Evolutionary conservation across 2,797 vertebrate species (phyloP), one percentile per base, ranked within the genome.

Genomic region (Bradypodion pumilum): DNA sequence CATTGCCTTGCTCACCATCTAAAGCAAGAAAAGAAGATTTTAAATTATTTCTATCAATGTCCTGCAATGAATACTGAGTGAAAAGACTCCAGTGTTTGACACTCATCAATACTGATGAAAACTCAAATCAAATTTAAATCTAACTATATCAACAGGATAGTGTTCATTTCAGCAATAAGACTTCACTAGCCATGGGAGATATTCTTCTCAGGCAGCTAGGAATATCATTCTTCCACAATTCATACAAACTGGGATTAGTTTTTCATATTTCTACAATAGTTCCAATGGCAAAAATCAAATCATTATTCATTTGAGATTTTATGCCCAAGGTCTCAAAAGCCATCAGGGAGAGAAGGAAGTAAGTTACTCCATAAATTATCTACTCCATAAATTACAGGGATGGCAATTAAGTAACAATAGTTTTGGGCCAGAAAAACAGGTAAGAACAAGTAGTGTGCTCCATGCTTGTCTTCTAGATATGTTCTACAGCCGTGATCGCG

Each of bases 91-190:
- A 40, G 8, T 10, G 49, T 52, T 52, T 52, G 49, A 7, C 4
- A 78, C 42, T 35, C 0, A 0, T 5, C 29, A 68, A 90, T 84
- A 21, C 27, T 35, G 21, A 49, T 83, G 23, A 91, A 83, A 70
- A 83, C 1, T 42, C 42, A 84, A 16, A 78, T 13, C 3, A 46
- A 65, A 37, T 0, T 1, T 63, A 29, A 85, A 89, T 89, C 8
- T 65, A 3, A 7, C 1, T 29, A 40, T 5, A 0, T 89, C 60
- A 10, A 65, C 2, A 85, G 46, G 40, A 25, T 23, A 77, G 72
- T 49, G 25, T 80, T 80, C 29, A 80, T 76, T 85, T 91, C 15
- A 27, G 78, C 21, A 73, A 59, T 32, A 82, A 89, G 78, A 19
- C 7, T 84, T 80, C 46, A 29, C 19, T 19, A 37, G 52, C 52